Evolutionary conservation across 2,113 vertebrate genomes (phyloP), one percentile per base, ranked within the genome.

Genomic region (Eurypyga helias): DNA sequence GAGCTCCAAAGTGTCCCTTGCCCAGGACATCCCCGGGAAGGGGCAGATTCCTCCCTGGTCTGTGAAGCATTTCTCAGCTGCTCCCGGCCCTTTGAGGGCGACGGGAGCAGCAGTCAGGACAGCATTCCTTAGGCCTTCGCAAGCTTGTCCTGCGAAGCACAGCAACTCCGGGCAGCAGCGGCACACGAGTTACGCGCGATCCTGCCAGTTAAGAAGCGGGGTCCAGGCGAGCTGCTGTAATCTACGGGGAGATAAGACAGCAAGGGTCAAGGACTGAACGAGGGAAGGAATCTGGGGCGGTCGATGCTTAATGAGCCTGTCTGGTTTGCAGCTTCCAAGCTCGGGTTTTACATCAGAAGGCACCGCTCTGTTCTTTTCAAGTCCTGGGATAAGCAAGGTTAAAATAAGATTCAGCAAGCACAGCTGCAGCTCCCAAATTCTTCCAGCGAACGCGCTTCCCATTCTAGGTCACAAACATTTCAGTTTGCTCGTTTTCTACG

Each of bases 381-480:
- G 96, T 60, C 65, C 71, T 85, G 70, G 34, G 43, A 86, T 7
- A 82, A 94, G 95, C 93, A 72, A 80, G 73, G 80, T 90, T 94
- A 95, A 90, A 94, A 86, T 65, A 88, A 94, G 93, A 85, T 51
- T 73, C 80, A 62, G 58, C 55, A 80, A 93, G 95, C 96, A 87
- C 82, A 95, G 96, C 95, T 93, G 93, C 90, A 91, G 92, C 94
- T 91, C 65, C 58, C 61, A 26, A 94, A 73, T 13, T 41, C 93
- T 94, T 34, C 24, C 71, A 90, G 92, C 79, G 64, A 62, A 78
- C 90, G 85, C 90, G 29, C 51, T 90, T 67, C 93, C 94, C 89
- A 52, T 81, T 78, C 89, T 89, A 46, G 88, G 95, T 83, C 92
- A 90, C 90, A 75, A 89, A 70, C 38, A 70, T 43, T 81, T 41